A percentile compares a stretch with the other conserved stretches of the same genome.
These are phyloP conservation scores for Phymanthus crucifer DNA, from an alignment of 92 coral and sea anemone species.

Conservation along the genomic window DNA sequence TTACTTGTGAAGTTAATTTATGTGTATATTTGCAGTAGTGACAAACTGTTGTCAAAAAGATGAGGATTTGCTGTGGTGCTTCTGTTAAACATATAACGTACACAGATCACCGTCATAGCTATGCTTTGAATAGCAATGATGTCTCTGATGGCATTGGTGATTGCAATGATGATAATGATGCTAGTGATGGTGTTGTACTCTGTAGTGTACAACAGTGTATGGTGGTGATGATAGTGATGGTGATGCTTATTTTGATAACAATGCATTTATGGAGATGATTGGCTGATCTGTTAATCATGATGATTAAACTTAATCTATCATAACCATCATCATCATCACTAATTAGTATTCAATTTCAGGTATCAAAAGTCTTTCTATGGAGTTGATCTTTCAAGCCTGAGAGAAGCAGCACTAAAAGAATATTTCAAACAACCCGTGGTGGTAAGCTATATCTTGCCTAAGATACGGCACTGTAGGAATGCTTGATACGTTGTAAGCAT, in stretches of 20 bases:
- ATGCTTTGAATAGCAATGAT: neutral
- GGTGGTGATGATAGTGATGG: neutral
- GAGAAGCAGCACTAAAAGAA: constrained; percentile 91
- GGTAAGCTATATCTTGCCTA: constrained; percentile 27
- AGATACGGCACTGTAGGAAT: neutral
- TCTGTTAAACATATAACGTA: no score
- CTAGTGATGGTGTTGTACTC: no score
- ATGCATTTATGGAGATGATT: neutral
- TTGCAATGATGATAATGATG: neutral
- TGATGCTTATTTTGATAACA: neutral
- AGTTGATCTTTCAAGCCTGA: constrained; percentile 82
- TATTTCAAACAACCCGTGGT: constrained; percentile 97
- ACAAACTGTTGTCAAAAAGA: no score
- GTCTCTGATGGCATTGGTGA: neutral
- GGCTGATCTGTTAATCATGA: neutral
- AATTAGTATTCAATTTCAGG: constrained; percentile 43
- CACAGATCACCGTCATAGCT: no score
- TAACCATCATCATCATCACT: neutral
- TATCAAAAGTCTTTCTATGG: constrained; percentile 96
- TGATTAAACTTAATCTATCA: no score
- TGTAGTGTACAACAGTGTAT: neutral
- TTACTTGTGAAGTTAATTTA: neutral
- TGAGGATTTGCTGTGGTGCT: neutral
- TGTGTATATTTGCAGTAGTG: neutral
- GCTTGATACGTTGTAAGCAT: no score